Evolutionary conservation across 2,888 invertebrate genomes (phyloP), one percentile per base, ranked within the genome.

Genomic region (Brenthis ino): DNA sequence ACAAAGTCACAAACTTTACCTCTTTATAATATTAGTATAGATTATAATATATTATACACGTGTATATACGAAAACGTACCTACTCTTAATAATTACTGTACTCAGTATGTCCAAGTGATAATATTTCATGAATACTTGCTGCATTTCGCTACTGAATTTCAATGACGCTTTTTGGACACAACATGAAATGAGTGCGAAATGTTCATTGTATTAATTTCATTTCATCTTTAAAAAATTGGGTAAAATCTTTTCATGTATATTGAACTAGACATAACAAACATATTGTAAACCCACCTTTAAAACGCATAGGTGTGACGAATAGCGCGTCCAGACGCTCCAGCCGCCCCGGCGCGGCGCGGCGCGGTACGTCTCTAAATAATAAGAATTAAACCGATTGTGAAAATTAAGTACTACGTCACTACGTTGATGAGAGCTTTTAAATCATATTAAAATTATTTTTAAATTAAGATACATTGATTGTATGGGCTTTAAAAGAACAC

Each of bases 281-380:
- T 11, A 14, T 53, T 67, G 61, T 67, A 61, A 51, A 56, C 67
- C 13, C 56, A 48, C 55, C 61, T 61, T 67, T 56, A 67, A 28
- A 48, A 33, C 4, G 5, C 61, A 28, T 16, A 4, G 11, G 43
- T 8, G n/a, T 61, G 67, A 55, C 60, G n/a, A 60, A 61, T 61
- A 12, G 51, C 53, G 53, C 47, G 28, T 67, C 61, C 60, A 61
- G 67, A 56, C 66, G 48, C 48, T 48, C 61, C 60, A 37, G 50
- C 61, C 61, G 56, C 37, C 63, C 24, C 61, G 56, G n/a, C 28
- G n/a, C 28, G 33, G 20, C 54, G 43, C 13, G 43, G 13, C 37
- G n/a, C 33, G 20, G 20, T 37, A 33, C 13, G 50, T 37, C 20
- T 14, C 3, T 57, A n/a, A 63, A 67, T 67, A 63, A 63, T 67